Conservation (phyloP, 2,113 vertebrate species). For the Pomatostomus ruficeps region DNA sequence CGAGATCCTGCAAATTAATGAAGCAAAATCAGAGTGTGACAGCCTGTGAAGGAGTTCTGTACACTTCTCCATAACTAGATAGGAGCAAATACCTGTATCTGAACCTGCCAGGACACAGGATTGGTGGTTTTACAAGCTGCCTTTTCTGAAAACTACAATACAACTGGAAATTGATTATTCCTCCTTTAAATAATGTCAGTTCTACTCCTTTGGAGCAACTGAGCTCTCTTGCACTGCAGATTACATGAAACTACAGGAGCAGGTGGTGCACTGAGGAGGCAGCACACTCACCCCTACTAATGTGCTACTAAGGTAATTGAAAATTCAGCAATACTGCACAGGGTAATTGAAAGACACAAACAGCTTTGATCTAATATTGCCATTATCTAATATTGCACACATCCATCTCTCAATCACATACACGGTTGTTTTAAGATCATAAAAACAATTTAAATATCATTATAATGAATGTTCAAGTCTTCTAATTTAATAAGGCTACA, state of each 20-base stretch:
- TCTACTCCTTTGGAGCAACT: neutral
- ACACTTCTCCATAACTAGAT: neutral
- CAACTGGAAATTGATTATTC: neutral
- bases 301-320: neutral
- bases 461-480: neutral
- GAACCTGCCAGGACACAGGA: neutral
- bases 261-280: neutral
- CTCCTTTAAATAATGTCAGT: neutral
- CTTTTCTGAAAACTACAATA: neutral
- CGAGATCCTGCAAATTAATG: neutral
- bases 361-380: conserved; percentile 13
- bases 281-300: neutral
- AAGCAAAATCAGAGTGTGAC: neutral
- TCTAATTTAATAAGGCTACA: conserved; percentile 17
- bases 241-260: neutral
- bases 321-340: neutral
- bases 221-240: neutral
- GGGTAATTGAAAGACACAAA: neutral
- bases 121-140: neutral
- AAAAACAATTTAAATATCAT: conserved; percentile 17
- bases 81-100: neutral
- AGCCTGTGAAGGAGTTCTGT: neutral
- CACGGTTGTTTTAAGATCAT: neutral
- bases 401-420: neutral
- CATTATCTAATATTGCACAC: neutral